These are phyloP conservation scores for Leptopilina myrica DNA, from an alignment of 2,888 invertebrate genomes.

Conservation along the genomic window DNA sequence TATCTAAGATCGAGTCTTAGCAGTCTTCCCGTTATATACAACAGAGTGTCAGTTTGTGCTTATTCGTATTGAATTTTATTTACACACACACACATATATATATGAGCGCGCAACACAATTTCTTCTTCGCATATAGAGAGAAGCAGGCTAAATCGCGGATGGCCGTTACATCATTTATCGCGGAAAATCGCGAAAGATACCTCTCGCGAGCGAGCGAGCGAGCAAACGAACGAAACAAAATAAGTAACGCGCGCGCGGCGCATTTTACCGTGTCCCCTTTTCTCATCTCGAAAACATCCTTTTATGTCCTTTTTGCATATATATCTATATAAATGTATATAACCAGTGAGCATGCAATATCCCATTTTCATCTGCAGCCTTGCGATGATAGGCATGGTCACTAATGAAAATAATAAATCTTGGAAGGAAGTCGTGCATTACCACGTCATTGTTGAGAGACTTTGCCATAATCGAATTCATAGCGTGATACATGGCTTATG, in stretches of 20 bases:
- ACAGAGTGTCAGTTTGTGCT: conserved; percentile 10
- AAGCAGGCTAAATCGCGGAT: not conserved
- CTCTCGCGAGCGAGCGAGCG: too few relatives aligned
- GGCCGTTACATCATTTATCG: conserved; percentile 35
- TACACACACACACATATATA: not conserved
- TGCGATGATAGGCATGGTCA: conserved; percentile 34
- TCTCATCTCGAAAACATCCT: conserved; percentile 31
- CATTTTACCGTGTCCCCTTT: conserved; percentile 9
- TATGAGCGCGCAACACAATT: not conserved
- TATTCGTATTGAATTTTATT: conserved; percentile 27
- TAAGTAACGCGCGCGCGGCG: conserved; percentile 19
- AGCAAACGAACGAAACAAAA: not conserved
- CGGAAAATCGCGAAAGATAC: conserved; percentile 11
- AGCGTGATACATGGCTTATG: conserved; percentile 13
- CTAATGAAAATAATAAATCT: conserved; percentile 40
- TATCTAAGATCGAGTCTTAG: conserved; percentile 16
- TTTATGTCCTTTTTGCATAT: conserved; percentile 11
- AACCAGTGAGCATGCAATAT: conserved; percentile 21
- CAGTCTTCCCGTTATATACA: conserved; percentile 34
- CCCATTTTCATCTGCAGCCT: conserved; percentile 27
- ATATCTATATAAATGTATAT: conserved; percentile 8
- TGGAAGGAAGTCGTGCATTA: conserved; percentile 39
- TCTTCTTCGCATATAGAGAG: not conserved
- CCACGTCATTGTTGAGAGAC: conserved; percentile 32
- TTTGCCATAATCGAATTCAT: conserved; percentile 16